These are phyloP conservation scores for Thalassoma bifasciatum DNA, from an alignment of 2,113 vertebrate genomes.

Conservation along the genomic window DNA sequence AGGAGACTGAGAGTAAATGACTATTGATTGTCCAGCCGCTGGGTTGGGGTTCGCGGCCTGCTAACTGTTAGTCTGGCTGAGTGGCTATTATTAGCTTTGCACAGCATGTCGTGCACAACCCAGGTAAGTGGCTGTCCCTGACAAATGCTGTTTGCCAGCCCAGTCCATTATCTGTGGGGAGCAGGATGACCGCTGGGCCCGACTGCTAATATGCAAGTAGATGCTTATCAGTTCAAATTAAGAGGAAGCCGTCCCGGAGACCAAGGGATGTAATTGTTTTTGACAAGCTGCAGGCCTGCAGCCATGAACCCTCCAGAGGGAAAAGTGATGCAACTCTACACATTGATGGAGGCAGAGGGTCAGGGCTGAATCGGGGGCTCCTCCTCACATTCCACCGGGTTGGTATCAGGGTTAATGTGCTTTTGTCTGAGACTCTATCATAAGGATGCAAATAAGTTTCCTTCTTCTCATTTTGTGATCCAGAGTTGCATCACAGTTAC, in stretches of 20 bases:
- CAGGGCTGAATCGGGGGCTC: conserved; percentile 10
- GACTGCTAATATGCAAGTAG: conserved; percentile 82
- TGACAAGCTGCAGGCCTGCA: conserved; percentile 79
- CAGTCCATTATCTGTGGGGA: conserved; percentile 80
- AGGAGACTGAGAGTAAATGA: conserved; percentile 79
- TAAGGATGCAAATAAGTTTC: conserved; percentile 24
- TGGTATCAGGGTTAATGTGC: conserved; percentile 32
- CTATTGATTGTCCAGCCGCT: conserved; percentile 80
- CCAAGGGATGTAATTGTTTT: conserved; percentile 81
- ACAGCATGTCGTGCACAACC: conserved; percentile 70
- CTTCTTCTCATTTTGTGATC: conserved; percentile 22
- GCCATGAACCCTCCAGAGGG: conserved; percentile 76
- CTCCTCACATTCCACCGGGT: conserved; percentile 25
- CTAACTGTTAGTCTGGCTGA: conserved; percentile 81
- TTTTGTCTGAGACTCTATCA: conserved; percentile 22
- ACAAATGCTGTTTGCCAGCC: conserved; percentile 80
- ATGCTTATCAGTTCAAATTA: conserved; percentile 87
- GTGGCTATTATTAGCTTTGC: conserved; percentile 82
- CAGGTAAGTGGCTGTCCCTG: conserved; percentile 80
- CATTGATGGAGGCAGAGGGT: conserved; percentile 29
- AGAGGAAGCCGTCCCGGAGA: conserved; percentile 77
- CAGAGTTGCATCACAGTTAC: conserved; percentile 17
- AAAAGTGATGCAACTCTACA: conserved; percentile 62
- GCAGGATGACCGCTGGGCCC: conserved; percentile 73
- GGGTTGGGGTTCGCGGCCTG: conserved; percentile 69